These are phyloP conservation scores for Microctenopoma lineatum DNA, from an alignment of 2,797 vertebrate species.

Conservation along the genomic window DNA sequence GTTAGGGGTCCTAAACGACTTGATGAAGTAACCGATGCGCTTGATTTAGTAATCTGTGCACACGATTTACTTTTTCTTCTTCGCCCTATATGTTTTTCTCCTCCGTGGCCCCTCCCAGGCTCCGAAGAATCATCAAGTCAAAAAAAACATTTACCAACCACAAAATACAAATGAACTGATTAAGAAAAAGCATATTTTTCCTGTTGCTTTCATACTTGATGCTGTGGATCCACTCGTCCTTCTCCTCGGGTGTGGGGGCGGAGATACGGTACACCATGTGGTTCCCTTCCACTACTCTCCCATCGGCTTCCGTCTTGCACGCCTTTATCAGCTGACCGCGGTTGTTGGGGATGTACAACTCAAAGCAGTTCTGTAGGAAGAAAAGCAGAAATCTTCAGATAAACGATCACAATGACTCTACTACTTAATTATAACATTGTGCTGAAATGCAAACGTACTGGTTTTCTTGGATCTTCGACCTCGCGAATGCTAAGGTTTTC, in stretches of 20 bases:
- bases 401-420: background rate
- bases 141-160: background rate
- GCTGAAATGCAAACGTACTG: constrained; percentile 76
- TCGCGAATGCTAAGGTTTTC: constrained; percentile 96
- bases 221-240: constrained; percentile 96
- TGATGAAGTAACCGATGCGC: no score
- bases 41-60: no score
- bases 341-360: constrained; percentile 95
- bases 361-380: constrained; percentile 90
- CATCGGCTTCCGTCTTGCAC: constrained; percentile 90
- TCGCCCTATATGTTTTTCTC: no score
- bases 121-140: background rate
- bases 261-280: constrained; percentile 93
- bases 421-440: no score
- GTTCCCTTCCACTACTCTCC: constrained; percentile 94
- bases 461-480: constrained; percentile 94
- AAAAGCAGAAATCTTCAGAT: background rate
- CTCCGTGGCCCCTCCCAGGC: no score
- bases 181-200: background rate
- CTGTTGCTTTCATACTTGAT: constrained; percentile 83
- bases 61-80: no score
- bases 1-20: no score
- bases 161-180: background rate
- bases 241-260: constrained; percentile 92
- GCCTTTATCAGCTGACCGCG: constrained; percentile 96